Conservation (phyloP, 2,797 vertebrate genomes). For the Micrastur ruficollis region DNA sequence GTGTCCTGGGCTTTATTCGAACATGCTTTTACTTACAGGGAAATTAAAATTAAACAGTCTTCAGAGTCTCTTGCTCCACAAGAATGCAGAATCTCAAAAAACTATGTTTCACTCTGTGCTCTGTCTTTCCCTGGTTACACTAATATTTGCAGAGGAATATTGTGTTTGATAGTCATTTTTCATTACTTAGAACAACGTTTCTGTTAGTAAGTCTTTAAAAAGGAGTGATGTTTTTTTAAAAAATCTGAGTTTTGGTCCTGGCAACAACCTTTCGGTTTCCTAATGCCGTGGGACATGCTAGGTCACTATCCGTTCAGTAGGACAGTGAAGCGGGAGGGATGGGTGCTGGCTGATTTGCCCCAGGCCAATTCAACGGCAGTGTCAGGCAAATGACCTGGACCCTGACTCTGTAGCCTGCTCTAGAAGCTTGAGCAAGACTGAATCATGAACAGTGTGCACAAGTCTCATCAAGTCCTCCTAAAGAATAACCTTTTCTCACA, state of each 20-base stretch:
- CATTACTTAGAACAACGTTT: background rate
- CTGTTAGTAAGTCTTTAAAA: background rate
- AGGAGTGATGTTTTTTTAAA: background rate
- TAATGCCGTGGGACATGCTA: rapidly evolving
- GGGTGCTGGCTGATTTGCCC: background rate
- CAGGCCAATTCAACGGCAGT: background rate
- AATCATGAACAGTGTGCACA: rapidly evolving
- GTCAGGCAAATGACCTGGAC: background rate
- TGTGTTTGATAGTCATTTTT: background rate
- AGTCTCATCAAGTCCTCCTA: background rate
- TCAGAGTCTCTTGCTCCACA: background rate
- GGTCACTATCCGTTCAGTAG: background rate
- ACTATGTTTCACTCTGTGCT: rapidly evolving
- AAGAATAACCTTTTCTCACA: background rate
- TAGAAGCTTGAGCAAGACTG: background rate
- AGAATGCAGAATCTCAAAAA: background rate
- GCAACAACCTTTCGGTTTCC: background rate
- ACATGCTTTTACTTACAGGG: background rate
- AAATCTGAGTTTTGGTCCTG: background rate
- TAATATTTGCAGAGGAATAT: background rate
- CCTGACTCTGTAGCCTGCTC: background rate
- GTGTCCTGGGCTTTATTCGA: background rate
- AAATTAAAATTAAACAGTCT: background rate
- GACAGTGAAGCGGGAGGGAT: background rate
- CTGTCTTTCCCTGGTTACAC: background rate